These are phyloP conservation scores for Huso huso DNA, from an alignment of 2,797 vertebrate species.

Conservation along the genomic window DNA sequence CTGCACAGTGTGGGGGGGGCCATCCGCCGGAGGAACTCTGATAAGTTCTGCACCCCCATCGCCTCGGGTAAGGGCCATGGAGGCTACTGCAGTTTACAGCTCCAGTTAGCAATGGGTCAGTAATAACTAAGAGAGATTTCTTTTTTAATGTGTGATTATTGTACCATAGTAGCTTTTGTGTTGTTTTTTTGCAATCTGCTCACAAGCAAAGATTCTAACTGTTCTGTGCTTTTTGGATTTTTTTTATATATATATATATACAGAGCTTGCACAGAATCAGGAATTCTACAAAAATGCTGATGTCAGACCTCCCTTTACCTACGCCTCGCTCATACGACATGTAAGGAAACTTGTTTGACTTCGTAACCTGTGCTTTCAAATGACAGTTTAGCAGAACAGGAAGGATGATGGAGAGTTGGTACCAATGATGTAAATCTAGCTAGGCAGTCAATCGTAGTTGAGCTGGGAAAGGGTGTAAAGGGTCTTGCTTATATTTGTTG, in stretches of 20 bases:
- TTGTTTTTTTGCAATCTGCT: no score
- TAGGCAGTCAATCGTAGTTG: no score
- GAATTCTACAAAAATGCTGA: conserved; percentile 99
- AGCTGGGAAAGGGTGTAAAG: background rate
- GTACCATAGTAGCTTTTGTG: no score
- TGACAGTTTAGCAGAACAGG: no score
- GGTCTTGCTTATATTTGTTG: background rate
- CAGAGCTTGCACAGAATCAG: conserved; percentile 97
- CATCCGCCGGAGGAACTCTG: conserved; percentile 87
- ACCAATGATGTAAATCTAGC: no score
- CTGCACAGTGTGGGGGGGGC: conserved; percentile 80
- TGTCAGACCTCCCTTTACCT: conserved; percentile 94
- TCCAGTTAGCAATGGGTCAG: no score
- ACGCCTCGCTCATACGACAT: conserved; percentile 96
- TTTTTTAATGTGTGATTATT: no score
- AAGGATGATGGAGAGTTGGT: no score
- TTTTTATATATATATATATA: no score
- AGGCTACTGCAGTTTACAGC: no score
- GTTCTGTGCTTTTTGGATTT: background rate
- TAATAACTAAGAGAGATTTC: no score
- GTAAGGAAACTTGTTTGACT: conserved; percentile 56
- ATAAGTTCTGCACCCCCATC: conserved; percentile 97
- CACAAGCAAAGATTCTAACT: background rate
- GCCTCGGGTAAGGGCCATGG: conserved; percentile 76
- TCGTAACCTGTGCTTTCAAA: background rate